Evolutionary conservation across 2,888 invertebrate genomes (phyloP), one percentile per base, ranked within the genome.

Genomic region (Calephelis perditalis): DNA sequence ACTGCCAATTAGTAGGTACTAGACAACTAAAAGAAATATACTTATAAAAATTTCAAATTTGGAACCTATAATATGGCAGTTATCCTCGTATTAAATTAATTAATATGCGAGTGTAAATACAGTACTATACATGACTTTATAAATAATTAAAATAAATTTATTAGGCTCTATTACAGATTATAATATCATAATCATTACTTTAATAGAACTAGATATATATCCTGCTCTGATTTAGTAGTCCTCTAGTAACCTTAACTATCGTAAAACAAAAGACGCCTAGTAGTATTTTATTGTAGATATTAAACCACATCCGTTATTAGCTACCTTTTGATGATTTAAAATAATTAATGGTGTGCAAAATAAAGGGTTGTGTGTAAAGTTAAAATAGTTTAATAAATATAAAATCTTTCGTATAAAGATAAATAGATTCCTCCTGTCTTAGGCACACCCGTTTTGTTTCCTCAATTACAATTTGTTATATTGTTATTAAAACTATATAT

Each of bases 281-380:
- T 85, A 85, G 78, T 73, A 71, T 76, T 68, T 80, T 75, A 76
- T 73, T 75, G 74, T 70, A 59, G 59, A 55, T 68, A 71, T 73
- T 71, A 72, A 76, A 71, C 74, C 73, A 79, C 71, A 70, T 73
- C 78, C 70, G 66, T 70, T 67, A 72, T 71, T 73, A 70, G 74
- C 70, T 72, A 75, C 71, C 73, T 82, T 83, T 73, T 67, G 72
- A 82, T 84, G 73, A 78, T 81, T 79, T 75, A 73, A 75, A 77
- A 74, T 75, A 75, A 79, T 78, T 81, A 84, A 87, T 83, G 87
- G 88, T 86, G 89, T 90, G 90, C 89, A 90, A 88, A 89, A 82
- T 85, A 86, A 89, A 90, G 84, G 90, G 90, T 90, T 90, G 90
- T 90, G 90, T 90, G 89, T 90, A 90, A 90, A 88, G 80, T 86